Conservation (phyloP, 1,140 invertebrate species). For the Philopotamus ludificatus region DNA sequence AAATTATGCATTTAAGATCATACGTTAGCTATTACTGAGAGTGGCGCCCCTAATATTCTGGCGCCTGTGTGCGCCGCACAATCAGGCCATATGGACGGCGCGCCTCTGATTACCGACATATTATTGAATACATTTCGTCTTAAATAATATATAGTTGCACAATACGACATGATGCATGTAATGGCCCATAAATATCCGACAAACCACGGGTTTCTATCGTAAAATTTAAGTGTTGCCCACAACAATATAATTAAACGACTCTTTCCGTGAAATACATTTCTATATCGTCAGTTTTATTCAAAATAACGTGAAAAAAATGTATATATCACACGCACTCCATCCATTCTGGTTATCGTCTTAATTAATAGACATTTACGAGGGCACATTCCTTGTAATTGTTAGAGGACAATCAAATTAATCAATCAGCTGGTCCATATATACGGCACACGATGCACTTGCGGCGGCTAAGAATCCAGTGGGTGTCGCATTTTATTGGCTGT, state of each 20-base stretch:
- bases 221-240: background rate
- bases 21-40: too few relatives aligned
- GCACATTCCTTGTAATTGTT: constrained; percentile 13
- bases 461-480: constrained; percentile 13
- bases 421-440: constrained; percentile 16
- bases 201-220: background rate
- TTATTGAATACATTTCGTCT: too few relatives aligned
- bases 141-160: too few relatives aligned
- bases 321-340: too few relatives aligned
- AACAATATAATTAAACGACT: background rate
- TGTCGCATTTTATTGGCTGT: constrained; percentile 17
- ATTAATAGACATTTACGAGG: background rate
- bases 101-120: too few relatives aligned
- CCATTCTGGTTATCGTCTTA: too few relatives aligned
- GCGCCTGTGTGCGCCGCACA: too few relatives aligned
- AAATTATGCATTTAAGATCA: too few relatives aligned
- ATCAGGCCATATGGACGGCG: too few relatives aligned
- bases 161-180: too few relatives aligned
- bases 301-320: background rate
- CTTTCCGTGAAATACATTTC: background rate
- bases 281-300: background rate
- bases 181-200: too few relatives aligned
- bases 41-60: too few relatives aligned
- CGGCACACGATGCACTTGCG: constrained; percentile 18
- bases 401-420: constrained; percentile 20